Base-by-base conservation (phyloP, 2,113 vertebrate species). In the Lutjanus erythropterus region DNA sequence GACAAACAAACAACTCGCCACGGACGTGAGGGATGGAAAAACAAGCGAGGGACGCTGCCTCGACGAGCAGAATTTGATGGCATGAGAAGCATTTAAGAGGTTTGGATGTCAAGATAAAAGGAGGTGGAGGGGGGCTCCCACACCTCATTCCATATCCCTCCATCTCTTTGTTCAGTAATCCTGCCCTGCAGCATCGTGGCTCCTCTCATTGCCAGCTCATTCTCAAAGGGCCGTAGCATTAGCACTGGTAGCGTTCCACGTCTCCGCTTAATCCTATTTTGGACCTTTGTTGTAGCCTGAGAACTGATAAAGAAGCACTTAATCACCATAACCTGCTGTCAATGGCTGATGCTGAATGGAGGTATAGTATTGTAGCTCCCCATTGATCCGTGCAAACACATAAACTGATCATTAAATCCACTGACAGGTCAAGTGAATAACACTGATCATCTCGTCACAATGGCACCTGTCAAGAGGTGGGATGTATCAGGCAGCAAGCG, bases 91-190 rank as follows among this genome's bases (percentile, higher is more conserved):
- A 25, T 85, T 84, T 86, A 75, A 89, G 39, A 35, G 66, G 77
- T 75, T 77, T 23, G 77, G 60, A 78, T 85, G 88, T 69, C 9
- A 46, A 64, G 80, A 90, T 88, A 69, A 83, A 87, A 23, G 1
- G 66, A 6, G 21, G 8, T 1, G 21, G 19, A 3, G 9, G 65
- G 31, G 33, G 5, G 75, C 75, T 77, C 77, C 61, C 46, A 47
- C 58, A 75, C 84, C 68, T 78, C 91, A 66, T 58, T 84, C 75
- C 71, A 50, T 90, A 89, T 87, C 88, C 80, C 87, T 86, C 52
- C 78, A 85, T 94, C 88, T 86, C 89, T 93, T 92, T 94, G 86
- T 92, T 85, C 61, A 21, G 56, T 93, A 92, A 91, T 91, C 90
- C 88, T 91, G 81, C 81, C 92, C 90, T 35, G 80, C 74, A 86